Conservation (phyloP, 2,113 vertebrate species). For the Phaethornis superciliosus region DNA sequence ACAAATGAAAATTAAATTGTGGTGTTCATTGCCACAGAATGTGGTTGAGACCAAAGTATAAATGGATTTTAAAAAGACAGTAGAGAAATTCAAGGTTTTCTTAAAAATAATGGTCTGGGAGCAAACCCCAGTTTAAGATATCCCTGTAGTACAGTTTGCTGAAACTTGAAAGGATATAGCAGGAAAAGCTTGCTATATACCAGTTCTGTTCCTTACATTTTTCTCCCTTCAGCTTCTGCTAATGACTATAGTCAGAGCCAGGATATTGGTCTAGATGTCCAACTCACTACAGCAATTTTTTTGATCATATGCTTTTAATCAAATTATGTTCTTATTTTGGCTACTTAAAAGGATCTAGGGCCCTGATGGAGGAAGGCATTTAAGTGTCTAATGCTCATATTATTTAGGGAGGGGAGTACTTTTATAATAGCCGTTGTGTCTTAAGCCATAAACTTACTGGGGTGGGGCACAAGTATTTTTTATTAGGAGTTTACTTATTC, state of each 20-base stretch:
- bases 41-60: not conserved
- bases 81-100: not conserved
- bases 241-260: not conserved
- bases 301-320: constrained; percentile 21
- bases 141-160: not conserved
- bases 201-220: not conserved
- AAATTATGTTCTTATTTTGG: constrained; percentile 46
- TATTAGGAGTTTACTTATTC: not conserved
- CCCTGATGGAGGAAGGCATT: not conserved
- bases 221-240: not conserved
- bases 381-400: not conserved
- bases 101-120: not conserved
- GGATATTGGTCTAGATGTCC: constrained; percentile 31
- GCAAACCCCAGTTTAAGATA: constrained; percentile 7
- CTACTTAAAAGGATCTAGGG: not conserved
- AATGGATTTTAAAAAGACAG: not conserved
- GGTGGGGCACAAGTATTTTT: not conserved
- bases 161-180: not conserved
- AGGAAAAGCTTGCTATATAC: not conserved
- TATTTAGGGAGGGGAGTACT: not conserved
- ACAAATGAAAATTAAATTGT: constrained; percentile 2
- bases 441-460: not conserved
- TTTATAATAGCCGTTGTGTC: fast-evolving
- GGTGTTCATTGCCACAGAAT: not conserved
- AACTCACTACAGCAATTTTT: constrained; percentile 42